Conservation (phyloP, 2,888 invertebrate species). For the Idaea aversata region DNA sequence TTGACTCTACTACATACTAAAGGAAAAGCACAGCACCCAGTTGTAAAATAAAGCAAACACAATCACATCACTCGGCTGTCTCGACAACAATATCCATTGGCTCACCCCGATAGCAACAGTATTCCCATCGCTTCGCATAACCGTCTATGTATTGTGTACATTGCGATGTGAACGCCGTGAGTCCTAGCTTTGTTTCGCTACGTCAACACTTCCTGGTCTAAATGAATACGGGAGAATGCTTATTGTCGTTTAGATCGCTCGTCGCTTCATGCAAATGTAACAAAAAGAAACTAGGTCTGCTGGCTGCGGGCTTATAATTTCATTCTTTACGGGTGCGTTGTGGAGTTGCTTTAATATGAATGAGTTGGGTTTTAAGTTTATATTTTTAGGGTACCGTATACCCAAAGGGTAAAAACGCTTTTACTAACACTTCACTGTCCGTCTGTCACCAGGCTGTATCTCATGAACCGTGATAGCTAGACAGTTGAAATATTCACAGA, state of each 20-base stretch:
- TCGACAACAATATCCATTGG: constrained; percentile 40
- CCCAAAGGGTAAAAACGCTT: too few species aligned
- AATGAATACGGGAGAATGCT: constrained; percentile 55
- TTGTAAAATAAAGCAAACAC: not conserved
- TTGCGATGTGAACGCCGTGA: constrained; percentile 37
- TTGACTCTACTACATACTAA: not conserved
- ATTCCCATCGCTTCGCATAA: constrained; percentile 37
- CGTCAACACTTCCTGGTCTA: constrained; percentile 57
- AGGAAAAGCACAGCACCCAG: not conserved
- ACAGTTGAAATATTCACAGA: too few species aligned
- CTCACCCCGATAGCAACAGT: constrained; percentile 29
- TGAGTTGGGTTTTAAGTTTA: not conserved
- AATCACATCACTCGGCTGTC: not conserved
- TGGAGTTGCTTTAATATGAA: constrained; percentile 24
- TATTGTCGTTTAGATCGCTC: constrained; percentile 52
- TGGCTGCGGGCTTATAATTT: constrained; percentile 37
- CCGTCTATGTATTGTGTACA: constrained; percentile 50
- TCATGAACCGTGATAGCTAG: too few species aligned
- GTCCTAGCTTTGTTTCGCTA: constrained; percentile 54
- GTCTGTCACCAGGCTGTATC: too few species aligned
- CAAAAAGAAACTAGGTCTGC: constrained; percentile 30
- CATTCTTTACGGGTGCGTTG: constrained; percentile 21
- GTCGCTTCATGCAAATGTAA: constrained; percentile 45
- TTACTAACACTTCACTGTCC: too few species aligned
- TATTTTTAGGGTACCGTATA: too few species aligned